Conservation (phyloP, 2,113 vertebrate species). For the Neomonachus schauinslandi region DNA sequence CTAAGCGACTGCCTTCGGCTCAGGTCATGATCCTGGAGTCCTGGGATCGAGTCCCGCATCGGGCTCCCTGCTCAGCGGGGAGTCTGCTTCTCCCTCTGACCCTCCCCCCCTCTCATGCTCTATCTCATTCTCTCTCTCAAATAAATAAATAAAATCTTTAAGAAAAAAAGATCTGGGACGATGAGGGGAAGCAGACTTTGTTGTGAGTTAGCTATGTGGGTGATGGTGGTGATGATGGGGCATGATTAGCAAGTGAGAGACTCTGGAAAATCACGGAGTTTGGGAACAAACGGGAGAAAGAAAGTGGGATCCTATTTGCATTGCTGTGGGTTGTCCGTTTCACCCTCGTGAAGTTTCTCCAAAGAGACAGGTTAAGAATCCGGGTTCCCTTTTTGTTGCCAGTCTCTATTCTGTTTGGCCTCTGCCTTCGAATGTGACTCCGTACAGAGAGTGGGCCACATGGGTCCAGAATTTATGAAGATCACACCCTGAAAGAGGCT, state of each 20-base stretch:
- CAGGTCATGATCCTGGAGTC: too few species aligned
- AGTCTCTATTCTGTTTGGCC: background rate
- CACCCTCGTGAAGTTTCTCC: background rate
- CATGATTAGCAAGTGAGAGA: background rate
- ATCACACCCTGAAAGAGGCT: background rate
- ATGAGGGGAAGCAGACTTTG: accelerated
- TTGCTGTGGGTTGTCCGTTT: background rate
- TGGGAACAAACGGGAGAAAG: background rate
- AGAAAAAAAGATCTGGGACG: background rate
- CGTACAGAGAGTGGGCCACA: accelerated
- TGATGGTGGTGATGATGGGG: accelerated
- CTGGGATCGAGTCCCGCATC: too few species aligned
- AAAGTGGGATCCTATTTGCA: accelerated
- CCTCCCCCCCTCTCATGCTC: too few species aligned
- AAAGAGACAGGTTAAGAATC: background rate
- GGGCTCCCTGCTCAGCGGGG: too few species aligned
- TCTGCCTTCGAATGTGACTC: background rate
- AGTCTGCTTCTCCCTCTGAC: too few species aligned
- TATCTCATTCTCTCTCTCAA: background rate
- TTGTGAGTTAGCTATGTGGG: background rate
- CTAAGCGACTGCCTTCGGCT: too few species aligned
- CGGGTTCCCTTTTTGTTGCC: background rate
- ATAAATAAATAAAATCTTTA: background rate
- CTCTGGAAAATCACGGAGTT: background rate
- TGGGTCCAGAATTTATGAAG: background rate